phyloP scores from a whole-genome alignment of 37 sponge, comb jelly and placozoan species.

The Oopsacas minuta region DNA sequence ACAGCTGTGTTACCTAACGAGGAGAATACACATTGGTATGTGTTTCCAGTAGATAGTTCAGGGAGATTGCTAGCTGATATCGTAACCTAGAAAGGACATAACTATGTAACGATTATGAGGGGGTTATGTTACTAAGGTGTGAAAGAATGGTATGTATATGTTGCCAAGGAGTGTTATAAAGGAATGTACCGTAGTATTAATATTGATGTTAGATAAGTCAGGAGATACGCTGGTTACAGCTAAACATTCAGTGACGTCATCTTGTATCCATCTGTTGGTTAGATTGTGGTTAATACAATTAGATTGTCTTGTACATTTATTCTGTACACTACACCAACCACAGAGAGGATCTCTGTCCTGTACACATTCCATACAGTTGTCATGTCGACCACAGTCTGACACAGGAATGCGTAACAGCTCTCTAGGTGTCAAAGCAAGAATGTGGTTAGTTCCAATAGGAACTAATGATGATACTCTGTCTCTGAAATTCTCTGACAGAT shows the following conservation, averaged over 20 bases:
- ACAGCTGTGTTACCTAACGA: neutral
- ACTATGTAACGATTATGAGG: neutral
- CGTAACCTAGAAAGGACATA: neutral
- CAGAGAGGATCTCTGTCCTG: slow-evolving; percentile 53
- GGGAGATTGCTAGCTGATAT: slow-evolving; percentile 6
- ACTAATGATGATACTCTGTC: neutral
- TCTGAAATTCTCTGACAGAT: neutral
- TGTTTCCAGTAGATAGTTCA: neutral
- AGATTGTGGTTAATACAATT: slow-evolving; percentile 20
- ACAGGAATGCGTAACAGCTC: slow-evolving; percentile 49
- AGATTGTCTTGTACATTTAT: slow-evolving; percentile 27
- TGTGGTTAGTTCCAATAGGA: neutral
- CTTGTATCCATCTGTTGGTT: slow-evolving; percentile 17
- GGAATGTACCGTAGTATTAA: neutral
- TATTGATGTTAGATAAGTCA: neutral
- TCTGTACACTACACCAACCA: slow-evolving; percentile 73
- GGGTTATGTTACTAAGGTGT: no score
- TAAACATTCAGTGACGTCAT: neutral
- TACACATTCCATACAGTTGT: slow-evolving; percentile 45
- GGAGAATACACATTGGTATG: neutral
- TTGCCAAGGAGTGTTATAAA: neutral
- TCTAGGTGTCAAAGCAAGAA: neutral
- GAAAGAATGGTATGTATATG: no score
- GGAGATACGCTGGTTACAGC: neutral
- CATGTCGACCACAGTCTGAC: slow-evolving; percentile 40